Base-by-base conservation (phyloP, 2,113 vertebrate species). In the Cyanoderma ruficeps region DNA sequence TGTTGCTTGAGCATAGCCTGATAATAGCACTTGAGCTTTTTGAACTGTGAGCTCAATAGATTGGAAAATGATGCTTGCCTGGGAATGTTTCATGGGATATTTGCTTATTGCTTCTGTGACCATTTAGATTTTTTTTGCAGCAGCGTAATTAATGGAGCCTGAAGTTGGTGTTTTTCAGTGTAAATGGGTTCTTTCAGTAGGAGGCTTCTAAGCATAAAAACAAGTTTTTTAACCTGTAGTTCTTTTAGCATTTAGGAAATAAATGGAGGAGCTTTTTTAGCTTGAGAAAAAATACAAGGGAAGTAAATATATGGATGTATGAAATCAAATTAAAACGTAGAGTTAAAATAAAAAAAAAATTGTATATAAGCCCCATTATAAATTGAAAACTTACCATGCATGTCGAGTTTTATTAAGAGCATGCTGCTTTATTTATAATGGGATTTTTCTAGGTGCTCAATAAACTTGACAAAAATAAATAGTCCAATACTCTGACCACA, bases 1-100 rank as follows among this genome's bases (percentile, higher is more conserved):
- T 83, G 83, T 83, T 92, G 84, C 86, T 93, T 42, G 75, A 83
- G 71, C 22, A 13, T 78, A 63, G 90, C 82, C 82, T 88, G 63
- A 75, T 94, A 94, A 95, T 92, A 80, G 83, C 90, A 81, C 83
- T 96, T 88, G 64, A 92, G 83, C 59, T 64, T 94, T 93, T n/a
- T 71, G 76, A 83, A 46, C 79, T 59, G 67, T 74, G 28, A 86
- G 60, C 76, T 94, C 64, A 68, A 59, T 60, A 86, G 85, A 16
- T 72, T 74, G 85, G 93, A 95, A 95, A 91, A 90, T 64, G 47
- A 63, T 83, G 63, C 83, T 93, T 86, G 56, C 52, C 76, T 81
- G 82, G 69, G 68, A 96, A 74, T 71, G 63, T 94, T 94, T 85
- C 60, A 63, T 83, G 85, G 76, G 44, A 9, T 94, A 81, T 95